Conservation (phyloP, 2,888 invertebrate genomes). For the Phengaris alcon region DNA sequence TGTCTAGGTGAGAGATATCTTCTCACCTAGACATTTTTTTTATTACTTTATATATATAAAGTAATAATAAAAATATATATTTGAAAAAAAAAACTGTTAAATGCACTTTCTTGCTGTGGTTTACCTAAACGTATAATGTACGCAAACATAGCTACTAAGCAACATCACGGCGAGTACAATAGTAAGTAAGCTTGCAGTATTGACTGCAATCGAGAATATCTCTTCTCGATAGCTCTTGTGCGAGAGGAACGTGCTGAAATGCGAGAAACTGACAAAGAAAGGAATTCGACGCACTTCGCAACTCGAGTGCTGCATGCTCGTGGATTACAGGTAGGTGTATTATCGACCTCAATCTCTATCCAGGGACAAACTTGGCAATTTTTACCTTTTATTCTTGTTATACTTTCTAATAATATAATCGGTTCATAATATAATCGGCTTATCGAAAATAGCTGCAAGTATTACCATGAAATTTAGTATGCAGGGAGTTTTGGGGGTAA, state of each 20-base stretch:
- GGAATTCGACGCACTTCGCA: constrained; percentile 34
- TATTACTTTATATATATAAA: too few species aligned
- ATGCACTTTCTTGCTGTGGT: too few species aligned
- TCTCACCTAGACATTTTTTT: too few species aligned
- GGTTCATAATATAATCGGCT: too few species aligned
- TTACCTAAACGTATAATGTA: not conserved
- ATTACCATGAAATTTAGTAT: too few species aligned
- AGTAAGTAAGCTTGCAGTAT: constrained; percentile 24
- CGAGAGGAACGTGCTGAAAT: constrained; percentile 35
- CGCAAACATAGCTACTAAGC: not conserved
- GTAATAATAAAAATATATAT: too few species aligned
- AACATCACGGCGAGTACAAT: not conserved
- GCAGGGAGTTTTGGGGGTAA: too few species aligned
- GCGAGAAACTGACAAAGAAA: constrained; percentile 29
- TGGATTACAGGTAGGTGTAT: not conserved
- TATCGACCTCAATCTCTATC: not conserved
- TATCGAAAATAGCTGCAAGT: too few species aligned
- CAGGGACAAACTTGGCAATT: not conserved
- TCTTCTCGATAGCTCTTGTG: constrained; percentile 33
- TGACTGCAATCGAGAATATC: constrained; percentile 34
- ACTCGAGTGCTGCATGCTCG: not conserved
- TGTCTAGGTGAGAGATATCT: too few species aligned
- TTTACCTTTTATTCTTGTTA: too few species aligned
- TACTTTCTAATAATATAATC: too few species aligned
- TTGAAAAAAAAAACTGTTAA: too few species aligned